A percentile compares a stretch with the other conserved stretches of the same genome.
Conservation (phyloP, 2,888 invertebrate species). For the Allolobophora icterica region DNA sequence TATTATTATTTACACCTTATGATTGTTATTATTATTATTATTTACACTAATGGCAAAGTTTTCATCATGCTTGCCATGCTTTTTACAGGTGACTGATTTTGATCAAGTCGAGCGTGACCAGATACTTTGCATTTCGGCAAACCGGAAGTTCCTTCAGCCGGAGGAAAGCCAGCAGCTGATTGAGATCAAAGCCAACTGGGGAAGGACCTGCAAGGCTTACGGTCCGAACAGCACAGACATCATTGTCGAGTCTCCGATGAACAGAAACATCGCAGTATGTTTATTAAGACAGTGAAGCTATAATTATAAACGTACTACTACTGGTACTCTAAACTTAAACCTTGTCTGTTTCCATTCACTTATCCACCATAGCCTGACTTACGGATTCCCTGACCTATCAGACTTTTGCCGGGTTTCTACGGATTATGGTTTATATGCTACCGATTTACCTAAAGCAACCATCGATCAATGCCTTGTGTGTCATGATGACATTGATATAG, state of each 20-base stretch:
- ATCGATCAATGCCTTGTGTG: background rate
- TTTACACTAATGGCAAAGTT: background rate
- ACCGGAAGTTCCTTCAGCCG: slow-evolving; percentile 57
- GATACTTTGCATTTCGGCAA: slow-evolving; percentile 60
- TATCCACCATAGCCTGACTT: background rate
- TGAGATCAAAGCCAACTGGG: slow-evolving; percentile 65
- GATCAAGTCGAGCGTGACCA: slow-evolving; percentile 61
- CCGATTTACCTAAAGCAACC: background rate
- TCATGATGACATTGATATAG: background rate
- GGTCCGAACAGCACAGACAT: slow-evolving; percentile 62
- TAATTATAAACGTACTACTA: background rate
- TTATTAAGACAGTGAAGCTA: background rate
- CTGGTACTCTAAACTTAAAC: background rate
- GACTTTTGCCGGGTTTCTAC: background rate
- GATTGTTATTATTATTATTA: too few species aligned
- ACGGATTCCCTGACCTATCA: background rate
- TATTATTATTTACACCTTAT: too few species aligned
- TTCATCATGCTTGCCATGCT: background rate
- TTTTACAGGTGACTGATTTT: slow-evolving; percentile 56
- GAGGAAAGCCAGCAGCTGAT: slow-evolving; percentile 54
- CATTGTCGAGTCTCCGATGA: slow-evolving; percentile 54
- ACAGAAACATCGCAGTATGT: slow-evolving; percentile 61
- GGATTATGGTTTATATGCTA: background rate
- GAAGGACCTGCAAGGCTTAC: slow-evolving; percentile 61
- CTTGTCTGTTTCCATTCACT: background rate